Base-by-base conservation (phyloP, 2,888 invertebrate species). In the Patella caerulea region DNA sequence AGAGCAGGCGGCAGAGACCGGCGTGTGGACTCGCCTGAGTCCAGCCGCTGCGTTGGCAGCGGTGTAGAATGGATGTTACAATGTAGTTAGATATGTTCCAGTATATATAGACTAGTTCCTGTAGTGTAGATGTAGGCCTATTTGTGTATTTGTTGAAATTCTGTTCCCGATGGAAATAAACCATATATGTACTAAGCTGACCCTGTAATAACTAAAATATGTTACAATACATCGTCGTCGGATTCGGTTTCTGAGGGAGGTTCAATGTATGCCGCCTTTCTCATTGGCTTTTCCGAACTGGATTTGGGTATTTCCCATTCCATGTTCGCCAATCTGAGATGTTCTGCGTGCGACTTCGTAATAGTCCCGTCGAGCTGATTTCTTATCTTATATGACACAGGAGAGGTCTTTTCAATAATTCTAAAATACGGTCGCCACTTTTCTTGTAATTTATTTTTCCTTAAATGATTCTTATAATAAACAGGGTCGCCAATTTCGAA, bases 351-450 rank as follows among this genome's bases (percentile, higher is more conserved):
- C 15, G 17, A 45, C 65, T 77, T 77, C 7, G 73, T 73, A 5
- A 73, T 19, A 11, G 17, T 17, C 14, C 73, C 73, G 15, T 19
- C 24, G 5, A 73, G 29, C 34, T 77, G 77, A 54, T 70, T 73
- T 34, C 70, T 73, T 45, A 77, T 73, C 17, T 69, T 77, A 73
- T 73, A 73, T n/a, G 54, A 76, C 15, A 78, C 73, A n/a, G 80
- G 81, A 15, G 72, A 24, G 14, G 15, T 80, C 65, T 81, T 74
- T 71, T 83, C 79, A 45, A 81, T 76, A 11, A 82, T 79, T 56
- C 79, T 72, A 73, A 75, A 82, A 65, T 78, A 82, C 4, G 80
- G 82, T 24, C 55, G 73, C 83, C 82, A 83, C 54, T 79, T 83
- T 45, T n/a, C 24, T 19, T 82, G 77, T 45, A 80, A 53, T 75